Percentiles rank a stretch among this genome's conserved stretches.
Evolutionary conservation across 2,888 invertebrate genomes (phyloP).

Genomic region (Holacanthella duospinosa): DNA sequence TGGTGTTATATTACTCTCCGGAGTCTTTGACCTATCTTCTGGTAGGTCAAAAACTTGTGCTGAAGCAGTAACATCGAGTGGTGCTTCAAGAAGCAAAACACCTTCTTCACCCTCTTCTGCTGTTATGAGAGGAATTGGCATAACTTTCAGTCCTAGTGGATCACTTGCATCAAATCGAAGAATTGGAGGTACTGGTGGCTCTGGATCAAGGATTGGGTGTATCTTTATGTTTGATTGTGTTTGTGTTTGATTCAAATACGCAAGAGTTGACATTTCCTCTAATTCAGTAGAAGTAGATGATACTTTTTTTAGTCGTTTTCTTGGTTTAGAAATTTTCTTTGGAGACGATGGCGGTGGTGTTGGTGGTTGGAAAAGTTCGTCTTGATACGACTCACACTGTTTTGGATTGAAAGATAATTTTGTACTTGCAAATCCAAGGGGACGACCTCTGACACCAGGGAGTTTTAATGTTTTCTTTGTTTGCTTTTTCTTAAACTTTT

Average conservation of each 20-base stretch:
- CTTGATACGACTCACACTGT: not conserved
- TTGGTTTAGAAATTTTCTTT: not conserved
- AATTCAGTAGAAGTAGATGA: not conserved
- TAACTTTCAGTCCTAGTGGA: conserved; percentile 22
- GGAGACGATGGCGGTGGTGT: no score
- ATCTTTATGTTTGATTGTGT: no score
- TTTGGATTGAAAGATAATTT: not conserved
- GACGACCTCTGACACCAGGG: not conserved
- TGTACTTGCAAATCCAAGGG: not conserved
- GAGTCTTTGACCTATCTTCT: not conserved
- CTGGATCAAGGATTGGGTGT: not conserved
- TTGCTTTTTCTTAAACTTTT: not conserved
- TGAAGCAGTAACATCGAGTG: not conserved
- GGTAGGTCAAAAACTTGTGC: not conserved
- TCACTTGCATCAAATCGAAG: conserved; percentile 24
- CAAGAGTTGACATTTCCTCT: not conserved
- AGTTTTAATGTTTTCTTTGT: not conserved
- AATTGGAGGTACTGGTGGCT: conserved; percentile 4
- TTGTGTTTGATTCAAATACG: no score
- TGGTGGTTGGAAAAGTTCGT: no score
- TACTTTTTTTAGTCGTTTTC: not conserved
- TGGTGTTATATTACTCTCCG: not conserved
- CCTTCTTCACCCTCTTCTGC: not conserved
- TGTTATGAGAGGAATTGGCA: not conserved
- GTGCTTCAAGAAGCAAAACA: not conserved